Conservation (phyloP, 2,888 invertebrate genomes). For the Phyllotreta striolata region DNA sequence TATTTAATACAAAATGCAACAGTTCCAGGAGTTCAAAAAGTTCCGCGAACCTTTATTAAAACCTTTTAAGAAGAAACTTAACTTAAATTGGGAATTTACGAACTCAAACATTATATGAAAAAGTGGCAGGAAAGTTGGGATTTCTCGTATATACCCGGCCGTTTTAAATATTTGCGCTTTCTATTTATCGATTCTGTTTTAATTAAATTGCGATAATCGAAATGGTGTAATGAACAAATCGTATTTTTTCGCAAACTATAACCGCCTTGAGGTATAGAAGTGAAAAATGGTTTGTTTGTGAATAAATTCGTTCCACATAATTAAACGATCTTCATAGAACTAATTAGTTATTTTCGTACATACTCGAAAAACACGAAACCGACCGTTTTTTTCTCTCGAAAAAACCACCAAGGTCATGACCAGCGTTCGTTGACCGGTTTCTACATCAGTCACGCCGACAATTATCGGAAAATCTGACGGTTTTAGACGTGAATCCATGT, state of each 20-base stretch:
- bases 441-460: constrained; percentile 33
- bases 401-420: constrained; percentile 24
- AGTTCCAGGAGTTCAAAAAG: constrained; percentile 34
- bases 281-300: constrained; percentile 34
- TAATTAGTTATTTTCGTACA: constrained; percentile 34
- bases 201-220: no score
- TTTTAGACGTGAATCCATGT: constrained; percentile 31
- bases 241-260: no score
- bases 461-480: constrained; percentile 37
- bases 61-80: constrained; percentile 38
- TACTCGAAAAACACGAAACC: constrained; percentile 23
- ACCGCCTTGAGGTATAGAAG: no score
- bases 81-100: constrained; percentile 37
- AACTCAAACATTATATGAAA: constrained; percentile 29
- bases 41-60: constrained; percentile 38
- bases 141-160: constrained; percentile 8
- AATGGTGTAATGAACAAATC: no score
- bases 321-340: constrained; percentile 31
- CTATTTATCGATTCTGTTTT: constrained; percentile 21
- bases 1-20: constrained; percentile 43
- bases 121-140: constrained; percentile 15
- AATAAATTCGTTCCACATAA: constrained; percentile 31
- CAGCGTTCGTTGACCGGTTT: constrained; percentile 29
- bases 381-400: constrained; percentile 12
- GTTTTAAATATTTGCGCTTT: constrained; percentile 18